Percentiles rank a stretch among this genome's conserved stretches.
Conservation (phyloP, 2,888 invertebrate genomes). For the Marasmarcha lunaedactyla region DNA sequence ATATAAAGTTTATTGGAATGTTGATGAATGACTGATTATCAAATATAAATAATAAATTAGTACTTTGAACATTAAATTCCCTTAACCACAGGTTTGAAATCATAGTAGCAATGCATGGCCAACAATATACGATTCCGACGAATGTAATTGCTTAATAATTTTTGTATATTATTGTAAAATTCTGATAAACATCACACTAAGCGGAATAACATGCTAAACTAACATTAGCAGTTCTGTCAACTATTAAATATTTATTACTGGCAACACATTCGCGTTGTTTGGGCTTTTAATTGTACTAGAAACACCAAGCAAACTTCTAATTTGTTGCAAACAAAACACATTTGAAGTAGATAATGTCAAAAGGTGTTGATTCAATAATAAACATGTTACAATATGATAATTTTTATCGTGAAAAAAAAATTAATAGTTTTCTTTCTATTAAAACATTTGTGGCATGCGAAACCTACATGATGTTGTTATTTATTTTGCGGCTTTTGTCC, state of each 20-base stretch:
- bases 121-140: slow-evolving; percentile 26
- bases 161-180: slow-evolving; percentile 36
- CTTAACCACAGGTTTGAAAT: slow-evolving; percentile 2
- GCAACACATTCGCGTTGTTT: slow-evolving; percentile 36
- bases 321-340: background rate
- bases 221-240: slow-evolving; percentile 65
- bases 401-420: too few relatives aligned
- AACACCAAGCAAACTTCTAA: slow-evolving; percentile 29
- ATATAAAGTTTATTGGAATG: too few relatives aligned
- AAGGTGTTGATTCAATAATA: too few relatives aligned
- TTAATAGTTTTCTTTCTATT: too few relatives aligned
- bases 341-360: too few relatives aligned
- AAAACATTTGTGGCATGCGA: too few relatives aligned
- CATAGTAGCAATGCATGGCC: slow-evolving; percentile 17
- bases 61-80: slow-evolving; percentile 14
- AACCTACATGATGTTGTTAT: too few relatives aligned
- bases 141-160: slow-evolving; percentile 32
- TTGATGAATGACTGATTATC: too few relatives aligned
- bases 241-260: slow-evolving; percentile 50
- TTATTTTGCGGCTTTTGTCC: too few relatives aligned
- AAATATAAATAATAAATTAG: too few relatives aligned
- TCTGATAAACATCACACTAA: slow-evolving; percentile 30
- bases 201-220: slow-evolving; percentile 56
- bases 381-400: too few relatives aligned
- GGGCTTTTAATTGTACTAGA: slow-evolving; percentile 45